phyloP scores from a whole-genome alignment of 2,113 vertebrate species.

The Myotis brandtii region DNA sequence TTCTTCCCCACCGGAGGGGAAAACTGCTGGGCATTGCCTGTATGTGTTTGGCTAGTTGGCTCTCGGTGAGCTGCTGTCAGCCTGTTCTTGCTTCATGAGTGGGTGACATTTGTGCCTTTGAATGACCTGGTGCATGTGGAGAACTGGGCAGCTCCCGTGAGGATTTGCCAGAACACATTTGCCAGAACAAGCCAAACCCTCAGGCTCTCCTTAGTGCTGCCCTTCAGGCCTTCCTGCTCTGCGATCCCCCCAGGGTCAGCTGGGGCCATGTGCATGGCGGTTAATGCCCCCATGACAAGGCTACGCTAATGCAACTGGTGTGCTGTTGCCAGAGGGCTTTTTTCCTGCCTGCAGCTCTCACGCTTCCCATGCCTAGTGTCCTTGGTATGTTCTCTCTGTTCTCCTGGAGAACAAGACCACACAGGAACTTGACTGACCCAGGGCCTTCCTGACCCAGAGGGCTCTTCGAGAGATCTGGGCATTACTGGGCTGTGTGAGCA shows the following conservation, averaged over 20 bases:
- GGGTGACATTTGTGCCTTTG: neutral
- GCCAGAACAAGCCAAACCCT: neutral
- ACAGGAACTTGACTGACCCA: neutral
- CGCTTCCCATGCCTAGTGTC: neutral
- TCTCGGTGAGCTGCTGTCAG: neutral
- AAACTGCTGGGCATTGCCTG: neutral
- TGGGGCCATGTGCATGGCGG: conserved; percentile 72
- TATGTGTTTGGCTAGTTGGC: neutral
- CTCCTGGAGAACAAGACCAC: neutral
- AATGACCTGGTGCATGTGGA: neutral
- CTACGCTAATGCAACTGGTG: conserved; percentile 67
- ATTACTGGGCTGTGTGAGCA: too few species aligned
- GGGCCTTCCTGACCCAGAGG: neutral
- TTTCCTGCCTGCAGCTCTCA: conserved; percentile 44
- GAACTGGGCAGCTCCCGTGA: neutral
- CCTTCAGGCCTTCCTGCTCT: neutral
- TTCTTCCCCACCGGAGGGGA: neutral
- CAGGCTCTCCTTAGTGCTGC: neutral
- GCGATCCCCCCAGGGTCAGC: conserved; percentile 78
- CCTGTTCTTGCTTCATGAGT: neutral
- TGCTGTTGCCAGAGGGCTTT: conserved; percentile 81
- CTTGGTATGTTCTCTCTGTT: neutral
- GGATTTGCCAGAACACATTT: neutral
- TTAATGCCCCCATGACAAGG: conserved; percentile 74
- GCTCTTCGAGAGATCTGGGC: neutral